A percentile compares a stretch with the other conserved stretches of the same genome.
phyloP scores from a whole-genome alignment of 2,113 vertebrate genomes.

The Saccopteryx leptura region DNA sequence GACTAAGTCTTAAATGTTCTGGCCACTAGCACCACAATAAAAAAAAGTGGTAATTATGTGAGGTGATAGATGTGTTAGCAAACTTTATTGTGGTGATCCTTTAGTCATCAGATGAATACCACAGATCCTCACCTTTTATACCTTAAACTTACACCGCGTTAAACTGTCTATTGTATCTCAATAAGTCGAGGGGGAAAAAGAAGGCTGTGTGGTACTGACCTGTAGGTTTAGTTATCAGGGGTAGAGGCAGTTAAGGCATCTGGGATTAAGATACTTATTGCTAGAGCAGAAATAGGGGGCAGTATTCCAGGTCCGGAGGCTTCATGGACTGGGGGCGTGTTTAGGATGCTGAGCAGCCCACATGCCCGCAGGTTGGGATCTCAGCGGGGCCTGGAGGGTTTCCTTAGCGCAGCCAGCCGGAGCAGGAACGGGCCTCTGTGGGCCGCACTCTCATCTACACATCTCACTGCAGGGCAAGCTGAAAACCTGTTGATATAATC shows the following conservation, averaged over 20 bases:
- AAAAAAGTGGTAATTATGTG: neutral
- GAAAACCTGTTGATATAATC: neutral
- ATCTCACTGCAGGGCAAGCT: neutral
- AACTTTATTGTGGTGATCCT: neutral
- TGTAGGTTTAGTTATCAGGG: neutral
- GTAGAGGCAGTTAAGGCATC: neutral
- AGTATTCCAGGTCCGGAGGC: neutral
- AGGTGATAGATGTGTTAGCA: neutral
- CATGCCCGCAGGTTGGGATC: neutral
- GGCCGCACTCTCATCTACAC: neutral
- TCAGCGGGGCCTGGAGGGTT: neutral
- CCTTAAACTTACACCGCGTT: neutral
- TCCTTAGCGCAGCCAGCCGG: neutral
- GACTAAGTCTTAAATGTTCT: neutral
- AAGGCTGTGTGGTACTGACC: neutral
- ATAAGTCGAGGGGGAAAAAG: neutral
- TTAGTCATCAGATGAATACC: neutral
- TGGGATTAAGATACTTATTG: neutral
- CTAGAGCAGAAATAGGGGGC: neutral
- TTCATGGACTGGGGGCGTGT: neutral
- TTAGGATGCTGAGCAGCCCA: neutral
- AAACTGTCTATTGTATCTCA: neutral
- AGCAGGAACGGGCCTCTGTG: neutral
- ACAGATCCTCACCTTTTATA: neutral
- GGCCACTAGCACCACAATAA: neutral